Percentiles rank a stretch among this genome's conserved stretches.
phyloP scores from a whole-genome alignment of 1,140 invertebrate species.

The Pseudoatta argentina region DNA sequence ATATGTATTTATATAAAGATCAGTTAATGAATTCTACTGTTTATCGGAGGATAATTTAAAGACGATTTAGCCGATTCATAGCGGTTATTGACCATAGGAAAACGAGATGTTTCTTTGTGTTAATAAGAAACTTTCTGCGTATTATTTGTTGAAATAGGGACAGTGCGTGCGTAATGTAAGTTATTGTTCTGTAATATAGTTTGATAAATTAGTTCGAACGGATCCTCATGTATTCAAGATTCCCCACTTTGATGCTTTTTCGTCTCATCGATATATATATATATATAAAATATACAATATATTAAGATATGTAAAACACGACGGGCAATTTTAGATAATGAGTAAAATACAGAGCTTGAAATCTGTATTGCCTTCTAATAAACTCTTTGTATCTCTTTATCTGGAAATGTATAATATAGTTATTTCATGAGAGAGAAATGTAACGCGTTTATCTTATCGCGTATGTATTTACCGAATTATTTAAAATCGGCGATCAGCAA shows the following conservation, averaged over 20 bases:
- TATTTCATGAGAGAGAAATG: not conserved
- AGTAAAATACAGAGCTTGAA: conserved; percentile 39
- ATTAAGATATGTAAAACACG: conserved; percentile 14
- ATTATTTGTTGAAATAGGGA: conserved; percentile 57
- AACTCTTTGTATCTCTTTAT: conserved; percentile 36
- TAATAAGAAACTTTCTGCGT: conserved; percentile 24
- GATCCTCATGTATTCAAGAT: conserved; percentile 41
- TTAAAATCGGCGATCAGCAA: not conserved
- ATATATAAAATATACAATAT: not conserved
- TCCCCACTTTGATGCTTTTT: conserved; percentile 35
- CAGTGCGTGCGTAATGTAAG: conserved; percentile 45
- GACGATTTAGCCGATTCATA: conserved; percentile 53
- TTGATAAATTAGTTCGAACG: conserved; percentile 43
- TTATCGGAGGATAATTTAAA: conserved; percentile 46
- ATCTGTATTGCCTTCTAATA: conserved; percentile 37
- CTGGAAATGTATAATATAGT: conserved; percentile 27
- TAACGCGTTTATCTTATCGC: conserved; percentile 1
- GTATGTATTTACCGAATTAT: conserved; percentile 2
- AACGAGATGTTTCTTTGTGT: conserved; percentile 37
- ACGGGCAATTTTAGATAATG: conserved; percentile 20
- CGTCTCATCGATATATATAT: conserved; percentile 12
- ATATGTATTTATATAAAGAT: conserved; percentile 61
- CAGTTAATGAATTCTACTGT: conserved; percentile 36
- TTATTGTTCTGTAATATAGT: conserved; percentile 57
- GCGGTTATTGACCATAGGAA: conserved; percentile 30